These are phyloP conservation scores for Indri indri DNA, from an alignment of 2,113 vertebrate species.

Conservation along the genomic window DNA sequence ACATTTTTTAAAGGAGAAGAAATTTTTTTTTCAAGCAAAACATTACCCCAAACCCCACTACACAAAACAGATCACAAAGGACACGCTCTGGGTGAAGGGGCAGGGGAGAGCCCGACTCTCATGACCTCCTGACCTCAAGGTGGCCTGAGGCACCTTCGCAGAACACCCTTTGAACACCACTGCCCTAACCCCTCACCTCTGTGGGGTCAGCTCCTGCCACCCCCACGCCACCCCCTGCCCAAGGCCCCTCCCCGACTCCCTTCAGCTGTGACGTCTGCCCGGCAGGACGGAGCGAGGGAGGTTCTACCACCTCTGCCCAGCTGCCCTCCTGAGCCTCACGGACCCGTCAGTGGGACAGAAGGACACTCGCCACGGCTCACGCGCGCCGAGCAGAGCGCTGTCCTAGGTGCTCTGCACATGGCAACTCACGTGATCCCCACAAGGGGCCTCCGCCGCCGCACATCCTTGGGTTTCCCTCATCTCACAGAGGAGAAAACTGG, in stretches of 20 bases:
- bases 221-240: not conserved
- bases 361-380: rapidly evolving
- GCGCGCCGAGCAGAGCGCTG: rapidly evolving
- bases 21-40: not conserved
- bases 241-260: not conserved
- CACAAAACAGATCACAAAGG: not conserved
- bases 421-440: rapidly evolving
- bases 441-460: rapidly evolving
- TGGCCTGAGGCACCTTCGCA: not conserved
- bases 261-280: not conserved
- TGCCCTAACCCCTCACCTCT: not conserved
- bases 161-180: not conserved
- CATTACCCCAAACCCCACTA: not conserved
- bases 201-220: not conserved
- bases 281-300: not conserved
- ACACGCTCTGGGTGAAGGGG: rapidly evolving
- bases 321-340: not conserved
- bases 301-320: not conserved
- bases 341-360: not conserved
- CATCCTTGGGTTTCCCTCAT: not conserved
- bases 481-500: not conserved
- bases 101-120: not conserved
- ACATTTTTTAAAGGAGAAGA: not conserved
- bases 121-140: not conserved
- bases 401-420: rapidly evolving